Evolutionary conservation across 2,888 invertebrate genomes (phyloP).

Genomic region (Pteria penguin): DNA sequence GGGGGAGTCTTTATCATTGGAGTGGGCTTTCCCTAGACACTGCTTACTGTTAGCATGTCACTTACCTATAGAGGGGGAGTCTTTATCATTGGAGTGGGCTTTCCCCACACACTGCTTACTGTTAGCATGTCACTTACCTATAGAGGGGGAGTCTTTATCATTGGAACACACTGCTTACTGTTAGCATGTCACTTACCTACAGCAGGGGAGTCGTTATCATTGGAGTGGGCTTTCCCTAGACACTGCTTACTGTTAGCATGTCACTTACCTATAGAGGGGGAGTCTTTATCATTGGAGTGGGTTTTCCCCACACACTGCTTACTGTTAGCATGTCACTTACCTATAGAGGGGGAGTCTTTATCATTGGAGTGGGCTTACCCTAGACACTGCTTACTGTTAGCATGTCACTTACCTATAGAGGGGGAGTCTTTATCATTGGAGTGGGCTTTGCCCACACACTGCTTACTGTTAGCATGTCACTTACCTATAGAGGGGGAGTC

Average conservation of each 20-base stretch:
- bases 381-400: too few species aligned
- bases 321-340: slow-evolving; percentile 65
- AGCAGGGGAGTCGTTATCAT: slow-evolving; percentile 72
- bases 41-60: too few species aligned
- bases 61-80: too few species aligned
- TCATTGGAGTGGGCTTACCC: slow-evolving; percentile 86
- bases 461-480: too few species aligned
- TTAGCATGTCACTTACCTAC: slow-evolving; percentile 70
- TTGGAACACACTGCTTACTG: too few species aligned
- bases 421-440: slow-evolving; percentile 78
- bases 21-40: too few species aligned
- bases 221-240: slow-evolving; percentile 88
- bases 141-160: too few species aligned
- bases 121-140: too few species aligned
- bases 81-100: too few species aligned
- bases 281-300: slow-evolving; percentile 81
- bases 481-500: slow-evolving; percentile 76
- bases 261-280: slow-evolving; percentile 74
- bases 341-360: slow-evolving; percentile 73
- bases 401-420: slow-evolving; percentile 69
- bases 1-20: too few species aligned
- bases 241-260: too few species aligned
- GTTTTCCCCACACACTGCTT: slow-evolving; percentile 93
- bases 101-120: too few species aligned
- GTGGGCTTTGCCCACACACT: slow-evolving; percentile 91